Evolutionary conservation across 2,113 vertebrate species (phyloP).

Genomic region (Nothoprocta perdicaria): DNA sequence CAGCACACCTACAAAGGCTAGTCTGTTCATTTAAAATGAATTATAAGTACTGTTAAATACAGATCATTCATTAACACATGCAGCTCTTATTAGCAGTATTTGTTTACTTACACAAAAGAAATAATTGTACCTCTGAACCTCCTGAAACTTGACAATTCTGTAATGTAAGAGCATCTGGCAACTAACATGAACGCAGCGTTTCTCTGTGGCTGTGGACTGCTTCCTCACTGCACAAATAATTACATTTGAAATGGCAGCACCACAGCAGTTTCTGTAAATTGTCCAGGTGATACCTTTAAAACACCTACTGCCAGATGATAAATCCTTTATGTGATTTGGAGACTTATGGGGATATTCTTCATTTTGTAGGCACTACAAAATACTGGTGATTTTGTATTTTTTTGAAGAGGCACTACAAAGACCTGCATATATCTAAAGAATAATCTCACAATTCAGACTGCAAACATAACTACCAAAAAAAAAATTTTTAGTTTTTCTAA

Average conservation of each 20-base stretch:
- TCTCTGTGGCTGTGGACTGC: not conserved
- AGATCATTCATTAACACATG: not conserved
- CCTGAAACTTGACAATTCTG: not conserved
- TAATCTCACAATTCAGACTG: not conserved
- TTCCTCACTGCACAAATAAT: not conserved
- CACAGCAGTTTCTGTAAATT: fast-evolving
- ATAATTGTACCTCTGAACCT: not conserved
- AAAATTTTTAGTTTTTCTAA: too few relatives aligned
- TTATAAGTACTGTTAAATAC: not conserved
- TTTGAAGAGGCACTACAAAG: fast-evolving
- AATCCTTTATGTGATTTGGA: fast-evolving
- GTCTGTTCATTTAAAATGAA: not conserved
- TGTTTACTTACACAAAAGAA: not conserved
- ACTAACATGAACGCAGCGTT: fast-evolving
- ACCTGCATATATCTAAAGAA: not conserved
- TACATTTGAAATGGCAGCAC: not conserved
- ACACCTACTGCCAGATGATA: fast-evolving
- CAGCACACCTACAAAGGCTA: fast-evolving
- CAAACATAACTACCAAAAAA: fast-evolving
- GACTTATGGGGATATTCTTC: too few relatives aligned
- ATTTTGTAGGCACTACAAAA: not conserved
- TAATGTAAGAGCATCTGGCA: not conserved
- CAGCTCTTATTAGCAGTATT: not conserved
- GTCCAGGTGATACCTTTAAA: fast-evolving
- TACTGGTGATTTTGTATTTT: too few relatives aligned